These are phyloP conservation scores for Drosophila phalerata DNA, from an alignment of 2,888 invertebrate genomes.

Conservation along the genomic window DNA sequence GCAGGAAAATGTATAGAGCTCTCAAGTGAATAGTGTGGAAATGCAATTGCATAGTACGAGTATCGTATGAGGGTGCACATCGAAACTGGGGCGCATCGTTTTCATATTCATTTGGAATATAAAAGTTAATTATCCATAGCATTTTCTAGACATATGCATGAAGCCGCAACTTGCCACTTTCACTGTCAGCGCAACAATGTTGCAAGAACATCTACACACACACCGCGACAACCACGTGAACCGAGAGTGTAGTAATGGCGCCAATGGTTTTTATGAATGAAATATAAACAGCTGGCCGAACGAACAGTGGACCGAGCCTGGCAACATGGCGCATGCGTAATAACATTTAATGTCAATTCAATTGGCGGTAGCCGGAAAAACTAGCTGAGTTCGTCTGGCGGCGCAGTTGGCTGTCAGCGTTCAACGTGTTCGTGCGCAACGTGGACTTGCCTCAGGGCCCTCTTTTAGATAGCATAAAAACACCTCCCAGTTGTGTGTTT, in stretches of 20 bases:
- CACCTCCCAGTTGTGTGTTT: constrained; percentile 33
- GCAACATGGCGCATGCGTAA: constrained; percentile 70
- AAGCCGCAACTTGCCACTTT: constrained; percentile 28
- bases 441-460: constrained; percentile 39
- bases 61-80: background rate
- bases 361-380: constrained; percentile 61
- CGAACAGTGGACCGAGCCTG: constrained; percentile 24
- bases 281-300: constrained; percentile 44
- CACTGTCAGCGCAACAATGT: constrained; percentile 53
- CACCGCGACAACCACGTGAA: background rate
- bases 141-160: constrained; percentile 50
- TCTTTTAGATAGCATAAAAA: background rate
- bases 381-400: constrained; percentile 59
- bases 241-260: constrained; percentile 32
- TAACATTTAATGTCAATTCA: constrained; percentile 25
- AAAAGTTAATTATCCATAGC: constrained; percentile 51
- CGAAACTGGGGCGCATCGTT: constrained; percentile 42
- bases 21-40: constrained; percentile 9
- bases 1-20: background rate
- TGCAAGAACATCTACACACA: constrained; percentile 44
- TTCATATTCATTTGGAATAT: constrained; percentile 34
- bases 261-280: constrained; percentile 70
- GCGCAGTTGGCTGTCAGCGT: constrained; percentile 75
- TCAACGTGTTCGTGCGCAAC: constrained; percentile 69
- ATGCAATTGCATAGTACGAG: constrained; percentile 12